A percentile compares a stretch with the other conserved stretches of the same genome.
Evolutionary conservation across 2,113 vertebrate species (phyloP).

Genomic region (Halichoeres trimaculatus): DNA sequence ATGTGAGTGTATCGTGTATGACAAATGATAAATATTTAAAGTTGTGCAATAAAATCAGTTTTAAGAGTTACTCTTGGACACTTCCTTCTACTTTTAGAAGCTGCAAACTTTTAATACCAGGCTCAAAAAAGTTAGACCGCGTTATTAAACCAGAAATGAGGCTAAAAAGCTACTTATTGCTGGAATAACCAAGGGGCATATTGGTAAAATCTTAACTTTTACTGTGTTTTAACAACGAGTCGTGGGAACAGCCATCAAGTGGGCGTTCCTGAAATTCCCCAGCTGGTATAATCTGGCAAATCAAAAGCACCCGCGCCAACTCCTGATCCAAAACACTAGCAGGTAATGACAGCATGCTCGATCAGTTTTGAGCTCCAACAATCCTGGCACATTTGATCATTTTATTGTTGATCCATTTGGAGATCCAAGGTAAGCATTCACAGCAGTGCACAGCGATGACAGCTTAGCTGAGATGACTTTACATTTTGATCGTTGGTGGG

Average conservation of each 20-base stretch:
- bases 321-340: constrained; percentile 5
- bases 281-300: constrained; percentile 52
- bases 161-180: background rate
- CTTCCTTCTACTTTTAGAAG: background rate
- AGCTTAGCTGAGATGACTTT: background rate
- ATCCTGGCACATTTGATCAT: background rate
- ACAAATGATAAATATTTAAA: constrained; percentile 37
- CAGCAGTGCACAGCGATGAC: background rate
- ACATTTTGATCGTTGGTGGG: background rate
- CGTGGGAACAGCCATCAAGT: background rate
- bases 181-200: background rate
- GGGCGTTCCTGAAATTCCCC: constrained; percentile 2
- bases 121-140: background rate
- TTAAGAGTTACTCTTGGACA: background rate
- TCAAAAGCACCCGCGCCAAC: constrained; percentile 50
- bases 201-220: background rate
- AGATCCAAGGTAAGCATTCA: constrained; percentile 43
- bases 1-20: constrained; percentile 34
- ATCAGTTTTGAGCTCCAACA: background rate
- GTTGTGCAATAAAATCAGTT: constrained; percentile 71
- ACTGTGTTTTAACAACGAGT: background rate
- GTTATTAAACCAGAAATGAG: background rate
- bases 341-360: background rate
- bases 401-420: background rate
- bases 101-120: background rate